A percentile compares a stretch with the other conserved stretches of the same genome.
Evolutionary conservation across 1,140 invertebrate genomes (phyloP).

Genomic region (Drosophila repletoides): DNA sequence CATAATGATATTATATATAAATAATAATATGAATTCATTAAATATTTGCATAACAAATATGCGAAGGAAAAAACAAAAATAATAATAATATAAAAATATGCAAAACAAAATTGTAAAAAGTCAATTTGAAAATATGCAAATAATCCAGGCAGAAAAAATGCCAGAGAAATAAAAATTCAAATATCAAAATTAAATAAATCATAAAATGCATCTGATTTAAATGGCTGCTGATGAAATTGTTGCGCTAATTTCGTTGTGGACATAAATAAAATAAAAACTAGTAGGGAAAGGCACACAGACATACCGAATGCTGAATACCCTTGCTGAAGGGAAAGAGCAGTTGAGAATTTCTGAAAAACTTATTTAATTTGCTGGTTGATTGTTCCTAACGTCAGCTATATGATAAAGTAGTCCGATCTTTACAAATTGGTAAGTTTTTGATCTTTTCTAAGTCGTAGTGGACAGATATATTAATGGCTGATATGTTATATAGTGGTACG

Average conservation of each 20-base stretch:
- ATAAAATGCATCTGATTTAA: constrained; percentile 59
- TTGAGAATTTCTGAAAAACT: no score
- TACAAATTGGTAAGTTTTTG: no score
- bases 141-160: constrained; percentile 4
- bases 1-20: constrained; percentile 5
- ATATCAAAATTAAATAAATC: constrained; percentile 37
- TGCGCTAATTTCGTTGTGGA: constrained; percentile 56
- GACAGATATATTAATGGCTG: no score
- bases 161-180: constrained; percentile 15
- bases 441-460: no score
- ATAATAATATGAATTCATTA: constrained; percentile 7
- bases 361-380: no score
- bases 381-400: no score
- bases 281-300: no score
- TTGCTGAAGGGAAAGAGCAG: no score
- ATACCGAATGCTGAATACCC: no score
- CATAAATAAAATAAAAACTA: constrained; percentile 22
- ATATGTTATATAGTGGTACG: no score
- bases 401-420: no score
- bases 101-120: constrained; percentile 43
- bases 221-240: constrained; percentile 61
- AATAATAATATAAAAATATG: constrained; percentile 47
- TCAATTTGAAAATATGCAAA: constrained; percentile 39
- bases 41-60: constrained; percentile 17
- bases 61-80: no score